phyloP scores from a whole-genome alignment of 1,140 invertebrate genomes.

The Ooceraea biroi region DNA sequence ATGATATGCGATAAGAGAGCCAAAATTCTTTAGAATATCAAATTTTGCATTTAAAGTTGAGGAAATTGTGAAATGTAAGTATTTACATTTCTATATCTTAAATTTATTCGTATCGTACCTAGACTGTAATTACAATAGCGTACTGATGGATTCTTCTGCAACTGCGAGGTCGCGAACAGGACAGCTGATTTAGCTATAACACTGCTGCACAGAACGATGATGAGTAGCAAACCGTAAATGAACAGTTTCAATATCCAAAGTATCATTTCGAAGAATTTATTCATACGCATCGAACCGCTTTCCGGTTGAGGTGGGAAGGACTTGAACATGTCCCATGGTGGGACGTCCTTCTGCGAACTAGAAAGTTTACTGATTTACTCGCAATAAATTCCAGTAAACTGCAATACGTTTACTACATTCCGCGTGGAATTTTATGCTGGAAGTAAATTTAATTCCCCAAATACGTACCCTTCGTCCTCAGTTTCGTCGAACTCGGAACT shows the following conservation, averaged over 20 bases:
- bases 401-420: too few relatives aligned
- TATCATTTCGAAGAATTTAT: slow-evolving; percentile 92
- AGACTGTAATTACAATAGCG: slow-evolving; percentile 92
- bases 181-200: slow-evolving; percentile 93
- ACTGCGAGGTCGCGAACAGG: slow-evolving; percentile 95
- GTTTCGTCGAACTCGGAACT: slow-evolving; percentile 58
- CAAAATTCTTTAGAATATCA: neutral
- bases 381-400: too few relatives aligned
- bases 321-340: slow-evolving; percentile 97
- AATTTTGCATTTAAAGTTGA: neutral
- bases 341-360: slow-evolving; percentile 88
- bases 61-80: too few relatives aligned
- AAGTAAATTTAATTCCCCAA: slow-evolving; percentile 37
- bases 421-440: too few relatives aligned
- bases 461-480: slow-evolving; percentile 53
- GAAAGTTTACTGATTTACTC: neutral
- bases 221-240: slow-evolving; percentile 93
- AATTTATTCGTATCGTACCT: slow-evolving; percentile 87
- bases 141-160: slow-evolving; percentile 90
- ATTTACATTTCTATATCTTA: too few relatives aligned
- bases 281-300: slow-evolving; percentile 93
- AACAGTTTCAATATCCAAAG: slow-evolving; percentile 93
- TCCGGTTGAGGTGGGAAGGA: slow-evolving; percentile 93
- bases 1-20: neutral
- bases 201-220: slow-evolving; percentile 91